These are phyloP conservation scores for Atta colombica DNA, from an alignment of 1,140 invertebrate genomes.

Conservation along the genomic window DNA sequence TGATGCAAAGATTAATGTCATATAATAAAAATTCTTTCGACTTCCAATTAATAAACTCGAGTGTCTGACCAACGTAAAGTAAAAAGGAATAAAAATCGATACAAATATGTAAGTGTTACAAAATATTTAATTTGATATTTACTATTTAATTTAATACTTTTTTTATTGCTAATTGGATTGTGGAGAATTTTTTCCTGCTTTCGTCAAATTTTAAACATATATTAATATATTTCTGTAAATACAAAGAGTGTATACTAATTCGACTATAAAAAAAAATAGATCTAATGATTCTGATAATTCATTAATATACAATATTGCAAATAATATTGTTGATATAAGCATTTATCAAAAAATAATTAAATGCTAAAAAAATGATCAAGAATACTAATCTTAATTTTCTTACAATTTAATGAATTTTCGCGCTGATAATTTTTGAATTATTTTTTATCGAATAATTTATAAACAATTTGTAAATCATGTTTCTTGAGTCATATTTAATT, in stretches of 20 bases:
- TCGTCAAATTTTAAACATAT: no score
- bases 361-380: not conserved
- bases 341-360: not conserved
- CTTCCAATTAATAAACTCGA: conserved; percentile 31
- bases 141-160: no score
- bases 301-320: no score
- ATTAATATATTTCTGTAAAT: no score
- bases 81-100: conserved; percentile 45
- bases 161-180: no score
- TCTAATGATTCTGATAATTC: not conserved
- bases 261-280: no score
- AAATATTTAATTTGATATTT: not conserved
- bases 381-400: not conserved
- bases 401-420: not conserved
- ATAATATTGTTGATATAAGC: not conserved
- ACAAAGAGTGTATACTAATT: no score
- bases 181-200: no score
- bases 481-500: conserved; percentile 17
- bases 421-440: not conserved
- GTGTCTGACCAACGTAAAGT: conserved; percentile 30
- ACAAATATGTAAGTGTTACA: not conserved
- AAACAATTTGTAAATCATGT: conserved; percentile 8
- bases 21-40: conserved; percentile 26
- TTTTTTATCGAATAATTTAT: not conserved
- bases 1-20: conserved; percentile 64